phyloP scores from a whole-genome alignment of 2,113 vertebrate species.

The Egretta garzetta region DNA sequence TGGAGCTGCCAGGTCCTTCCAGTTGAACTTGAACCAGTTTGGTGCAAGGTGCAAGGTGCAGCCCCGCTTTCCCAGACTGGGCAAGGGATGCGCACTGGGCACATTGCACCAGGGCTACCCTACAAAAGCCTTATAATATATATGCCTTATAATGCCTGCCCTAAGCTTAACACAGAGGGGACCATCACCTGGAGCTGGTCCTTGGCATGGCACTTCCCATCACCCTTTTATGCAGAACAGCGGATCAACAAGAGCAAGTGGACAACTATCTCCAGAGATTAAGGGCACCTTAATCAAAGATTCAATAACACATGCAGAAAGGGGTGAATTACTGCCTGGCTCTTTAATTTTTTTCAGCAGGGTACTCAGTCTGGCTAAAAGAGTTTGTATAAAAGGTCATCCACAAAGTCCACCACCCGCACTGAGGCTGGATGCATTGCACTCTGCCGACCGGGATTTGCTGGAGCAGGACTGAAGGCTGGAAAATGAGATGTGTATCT shows the following conservation, averaged over 20 bases:
- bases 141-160: not conserved
- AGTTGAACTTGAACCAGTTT: not conserved
- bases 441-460: not conserved
- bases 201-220: not conserved
- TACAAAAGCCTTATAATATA: not conserved
- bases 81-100: not conserved
- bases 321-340: not conserved
- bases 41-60: not conserved
- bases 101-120: rapidly evolving
- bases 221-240: rapidly evolving
- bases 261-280: not conserved
- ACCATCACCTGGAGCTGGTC: not conserved
- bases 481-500: not conserved
- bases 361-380: not conserved
- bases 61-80: not conserved
- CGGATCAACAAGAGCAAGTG: not conserved
- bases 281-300: not conserved
- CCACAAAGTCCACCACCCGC: rapidly evolving
- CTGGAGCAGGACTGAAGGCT: not conserved
- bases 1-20: not conserved
- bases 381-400: not conserved
- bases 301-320: not conserved
- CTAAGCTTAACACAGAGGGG: not conserved
- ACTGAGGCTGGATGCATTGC: not conserved
- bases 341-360: not conserved